Evolutionary conservation across 2,797 vertebrate genomes (phyloP), one percentile per base, ranked within the genome.

Genomic region (Sylvia borin): DNA sequence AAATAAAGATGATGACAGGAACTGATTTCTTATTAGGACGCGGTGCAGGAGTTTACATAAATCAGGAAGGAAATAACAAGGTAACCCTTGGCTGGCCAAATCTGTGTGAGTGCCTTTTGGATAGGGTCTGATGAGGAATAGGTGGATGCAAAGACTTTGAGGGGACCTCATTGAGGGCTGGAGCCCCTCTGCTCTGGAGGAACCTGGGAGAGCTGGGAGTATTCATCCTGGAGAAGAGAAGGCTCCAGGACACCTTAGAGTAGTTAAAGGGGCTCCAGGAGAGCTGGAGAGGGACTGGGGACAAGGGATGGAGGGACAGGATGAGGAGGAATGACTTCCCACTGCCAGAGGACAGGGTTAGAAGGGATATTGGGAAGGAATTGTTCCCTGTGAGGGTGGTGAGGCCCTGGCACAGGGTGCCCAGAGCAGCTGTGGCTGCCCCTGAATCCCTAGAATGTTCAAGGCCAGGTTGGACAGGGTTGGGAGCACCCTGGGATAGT

Each of bases 21-120:
- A 93, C 90, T 84, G 96, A 96, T 96, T 97, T 97, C 96, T 96
- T 97, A 88, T 92, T 96, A 96, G 95, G 85, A 94, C 5, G 38
- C 1, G 13, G 76, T 57, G 78, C 85, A 24, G 84, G 88, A 88
- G 95, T 96, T 95, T 93, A 83, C 82, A 96, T 88, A 83, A 93
- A 96, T 96, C 87, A 86, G 91, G 94, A 86, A 55, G 84, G 96
- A 82, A 95, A 34, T 43, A 64, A 77, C 27, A 4, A 88, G 43
- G 86, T 96, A 96, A 94, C 94, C 65, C 92, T 96, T 93, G 36
- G 26, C 45, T 95, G 71, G 81, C 93, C 80, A 70, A 13, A 88
- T 60, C 48, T 31, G 0, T 1, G 1, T 1, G 5, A 71, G 40
- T 13, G 18, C 53, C 57, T 53, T 9, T 42, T 50, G 86, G 32